phyloP scores from a whole-genome alignment of 2,797 vertebrate species.

The Chelonia mydas region DNA sequence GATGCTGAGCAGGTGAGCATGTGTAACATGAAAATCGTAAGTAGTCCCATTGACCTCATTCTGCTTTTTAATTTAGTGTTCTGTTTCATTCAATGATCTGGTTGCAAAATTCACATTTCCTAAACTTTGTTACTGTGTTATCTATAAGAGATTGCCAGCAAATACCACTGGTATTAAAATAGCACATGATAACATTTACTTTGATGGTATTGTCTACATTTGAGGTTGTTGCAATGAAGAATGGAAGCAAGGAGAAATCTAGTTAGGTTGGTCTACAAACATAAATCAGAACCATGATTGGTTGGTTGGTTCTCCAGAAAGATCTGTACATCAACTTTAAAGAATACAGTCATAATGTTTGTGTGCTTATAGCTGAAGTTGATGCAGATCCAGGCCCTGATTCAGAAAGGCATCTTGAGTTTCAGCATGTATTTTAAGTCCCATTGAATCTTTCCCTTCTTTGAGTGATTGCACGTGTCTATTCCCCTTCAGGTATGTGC shows the following conservation, averaged over 20 bases:
- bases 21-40: background rate
- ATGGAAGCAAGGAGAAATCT: background rate
- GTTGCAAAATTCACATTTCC: background rate
- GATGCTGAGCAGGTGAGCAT: background rate
- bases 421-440: too few relatives aligned
- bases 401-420: background rate
- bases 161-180: background rate
- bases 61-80: background rate
- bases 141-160: background rate
- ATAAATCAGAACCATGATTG: background rate
- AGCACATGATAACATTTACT: background rate
- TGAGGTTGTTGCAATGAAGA: background rate
- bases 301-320: background rate
- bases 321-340: background rate
- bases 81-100: background rate
- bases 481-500: too few relatives aligned
- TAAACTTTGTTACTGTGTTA: background rate
- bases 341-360: background rate
- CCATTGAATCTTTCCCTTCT: too few relatives aligned
- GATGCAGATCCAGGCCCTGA: background rate
- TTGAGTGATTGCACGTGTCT: too few relatives aligned
- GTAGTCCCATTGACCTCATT: background rate
- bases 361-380: background rate
- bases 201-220: background rate
- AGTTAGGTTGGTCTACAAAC: background rate